Base-by-base conservation (phyloP, 2,888 invertebrate genomes). In the Platycnemis pennipes region DNA sequence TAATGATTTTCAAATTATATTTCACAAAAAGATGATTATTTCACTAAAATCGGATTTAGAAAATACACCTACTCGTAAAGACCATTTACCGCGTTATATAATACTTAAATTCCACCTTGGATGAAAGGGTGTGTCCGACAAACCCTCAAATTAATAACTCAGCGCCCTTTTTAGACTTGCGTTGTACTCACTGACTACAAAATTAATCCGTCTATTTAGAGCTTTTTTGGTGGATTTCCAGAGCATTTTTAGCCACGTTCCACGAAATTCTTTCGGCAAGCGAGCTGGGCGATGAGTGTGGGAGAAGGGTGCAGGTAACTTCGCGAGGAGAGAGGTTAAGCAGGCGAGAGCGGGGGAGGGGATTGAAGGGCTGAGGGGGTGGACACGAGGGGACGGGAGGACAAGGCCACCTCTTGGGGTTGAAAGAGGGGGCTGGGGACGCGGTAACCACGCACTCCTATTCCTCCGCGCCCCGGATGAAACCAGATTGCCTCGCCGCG, bases 401-500 rank as follows among this genome's bases (percentile, higher is more conserved):
- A n/a, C 19, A 13, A 5, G 56, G 26, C 22, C 63, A 63, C 11
- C 49, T 11, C 49, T 49, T 2, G n/a, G 63, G n/a, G n/a, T 49
- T 19, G 49, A 49, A 49, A 19, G 49, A 19, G 49, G 49, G 49
- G 1, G 13, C 13, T 1, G 4, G 49, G 3, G 49, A 3, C 13
- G 49, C 19, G 26, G 63, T 4, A n/a, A 1, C 63, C n/a, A 5
- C n/a, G n/a, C 2, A 26, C 49, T 19, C n/a, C n/a, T n/a, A n/a
- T n/a, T n/a, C 5, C 22, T 0, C 63, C 8, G 4, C 26, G 26
- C n/a, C n/a, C n/a, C 63, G 63, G 63, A 63, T 63, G 63, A 63
- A n/a, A n/a, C 63, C 63, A 26, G 63, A 63, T 63, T 63, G 63
- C 63, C 63, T n/a, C 63, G 63, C 26, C 63, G 63, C 63, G 63